Evolutionary conservation across 2,888 invertebrate genomes (phyloP).

Genomic region (Latrodectus elegans): DNA sequence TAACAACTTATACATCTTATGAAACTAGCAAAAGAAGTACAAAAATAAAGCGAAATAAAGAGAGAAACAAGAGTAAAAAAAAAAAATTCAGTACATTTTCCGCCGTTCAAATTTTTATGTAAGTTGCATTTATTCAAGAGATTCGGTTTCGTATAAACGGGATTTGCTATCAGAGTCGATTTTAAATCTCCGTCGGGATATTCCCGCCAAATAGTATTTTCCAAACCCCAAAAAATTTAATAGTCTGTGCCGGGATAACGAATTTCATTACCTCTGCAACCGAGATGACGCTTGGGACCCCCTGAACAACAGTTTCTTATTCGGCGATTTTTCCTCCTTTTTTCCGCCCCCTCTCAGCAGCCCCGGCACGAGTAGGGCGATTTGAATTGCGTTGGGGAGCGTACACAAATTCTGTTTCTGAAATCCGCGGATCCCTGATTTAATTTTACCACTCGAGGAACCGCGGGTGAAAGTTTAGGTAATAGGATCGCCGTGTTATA

Average conservation of each 20-base stretch:
- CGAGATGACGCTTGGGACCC: slow-evolving; percentile 15
- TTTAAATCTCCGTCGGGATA: slow-evolving; percentile 64
- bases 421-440: slow-evolving; percentile 1
- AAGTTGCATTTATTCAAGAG: slow-evolving; percentile 66
- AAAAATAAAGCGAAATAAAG: not conserved
- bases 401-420: slow-evolving; percentile 9
- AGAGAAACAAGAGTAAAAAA: not conserved
- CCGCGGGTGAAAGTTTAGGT: not conserved
- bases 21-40: not conserved
- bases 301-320: slow-evolving; percentile 64
- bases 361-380: slow-evolving; percentile 22
- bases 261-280: slow-evolving; percentile 63
- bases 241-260: slow-evolving; percentile 63
- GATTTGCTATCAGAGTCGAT: slow-evolving; percentile 59
- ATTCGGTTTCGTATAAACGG: slow-evolving; percentile 56
- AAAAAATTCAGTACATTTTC: slow-evolving; percentile 26
- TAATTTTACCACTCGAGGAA: not conserved
- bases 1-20: no score
- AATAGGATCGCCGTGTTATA: not conserved
- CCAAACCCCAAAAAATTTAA: slow-evolving; percentile 58
- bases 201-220: slow-evolving; percentile 65
- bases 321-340: slow-evolving; percentile 16
- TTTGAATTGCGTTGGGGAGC: slow-evolving; percentile 41
- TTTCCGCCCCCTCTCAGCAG: slow-evolving; percentile 16
- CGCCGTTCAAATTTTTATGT: slow-evolving; percentile 23